phyloP scores from a whole-genome alignment of 2,888 invertebrate species.

The Lepidochitona cinerea region DNA sequence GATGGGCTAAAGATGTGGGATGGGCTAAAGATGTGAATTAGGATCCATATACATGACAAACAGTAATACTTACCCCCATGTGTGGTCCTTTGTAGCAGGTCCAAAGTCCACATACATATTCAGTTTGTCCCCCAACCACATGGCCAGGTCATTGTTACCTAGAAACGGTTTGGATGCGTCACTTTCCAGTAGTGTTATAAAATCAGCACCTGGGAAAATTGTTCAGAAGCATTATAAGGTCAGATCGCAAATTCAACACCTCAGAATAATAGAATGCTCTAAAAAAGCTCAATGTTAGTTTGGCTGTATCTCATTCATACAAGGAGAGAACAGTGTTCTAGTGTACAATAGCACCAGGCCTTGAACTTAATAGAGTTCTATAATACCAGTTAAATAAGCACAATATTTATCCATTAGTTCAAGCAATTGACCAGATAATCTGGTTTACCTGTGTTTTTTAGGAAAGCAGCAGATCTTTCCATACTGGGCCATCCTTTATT shows the following conservation, averaged over 20 bases:
- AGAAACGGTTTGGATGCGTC: conserved; percentile 71
- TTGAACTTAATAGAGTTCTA: no score
- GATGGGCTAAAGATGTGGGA: no score
- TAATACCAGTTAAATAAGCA: no score
- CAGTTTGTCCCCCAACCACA: conserved; percentile 69
- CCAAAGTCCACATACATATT: conserved; percentile 71
- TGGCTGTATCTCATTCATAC: no score
- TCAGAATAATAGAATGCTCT: no score
- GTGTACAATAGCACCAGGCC: no score
- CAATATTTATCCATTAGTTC: no score
- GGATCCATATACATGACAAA: background rate
- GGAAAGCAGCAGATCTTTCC: conserved; percentile 61
- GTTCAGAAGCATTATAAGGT: no score
- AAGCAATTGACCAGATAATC: no score
- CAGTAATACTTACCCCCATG: conserved; percentile 67
- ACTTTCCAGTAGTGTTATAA: conserved; percentile 69
- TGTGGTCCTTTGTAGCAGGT: conserved; percentile 70
- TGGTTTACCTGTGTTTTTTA: conserved; percentile 68
- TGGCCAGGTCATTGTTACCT: conserved; percentile 70
- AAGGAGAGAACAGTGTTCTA: no score
- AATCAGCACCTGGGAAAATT: conserved; percentile 62
- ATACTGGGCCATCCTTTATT: conserved; percentile 71
- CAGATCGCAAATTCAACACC: no score
- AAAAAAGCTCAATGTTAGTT: no score
- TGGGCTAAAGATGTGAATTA: background rate